phyloP scores from a whole-genome alignment of 2,113 vertebrate genomes.

The Sinocyclocheilus rhinocerous region DNA sequence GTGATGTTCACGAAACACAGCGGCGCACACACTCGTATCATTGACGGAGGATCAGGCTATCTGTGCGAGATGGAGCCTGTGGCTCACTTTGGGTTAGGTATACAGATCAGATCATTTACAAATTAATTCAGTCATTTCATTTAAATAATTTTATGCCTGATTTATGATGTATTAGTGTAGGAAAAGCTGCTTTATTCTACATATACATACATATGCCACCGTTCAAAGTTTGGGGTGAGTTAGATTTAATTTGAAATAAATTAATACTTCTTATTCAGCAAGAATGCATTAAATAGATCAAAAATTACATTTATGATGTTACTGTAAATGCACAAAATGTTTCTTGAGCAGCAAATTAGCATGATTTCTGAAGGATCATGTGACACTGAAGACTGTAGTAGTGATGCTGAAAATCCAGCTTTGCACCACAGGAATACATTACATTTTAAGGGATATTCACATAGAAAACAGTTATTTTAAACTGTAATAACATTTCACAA shows the following conservation, averaged over 20 bases:
- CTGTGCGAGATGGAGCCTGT: constrained; percentile 95
- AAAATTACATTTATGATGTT: too few relatives aligned
- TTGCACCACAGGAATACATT: neutral
- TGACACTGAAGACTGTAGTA: neutral
- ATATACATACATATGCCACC: neutral
- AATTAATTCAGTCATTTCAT: neutral
- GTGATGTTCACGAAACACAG: constrained; percentile 84
- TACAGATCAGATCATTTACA: neutral
- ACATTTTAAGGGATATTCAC: neutral
- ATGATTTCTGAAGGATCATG: neutral
- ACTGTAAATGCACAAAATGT: neutral
- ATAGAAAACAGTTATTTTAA: too few relatives aligned
- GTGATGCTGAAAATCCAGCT: neutral
- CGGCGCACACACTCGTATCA: constrained; percentile 85
- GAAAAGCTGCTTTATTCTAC: neutral
- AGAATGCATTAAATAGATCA: too few relatives aligned
- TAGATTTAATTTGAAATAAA: too few relatives aligned
- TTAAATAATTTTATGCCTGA: neutral
- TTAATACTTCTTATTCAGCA: too few relatives aligned
- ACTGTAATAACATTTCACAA: neutral
- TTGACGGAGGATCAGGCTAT: constrained; percentile 90
- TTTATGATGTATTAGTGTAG: neutral
- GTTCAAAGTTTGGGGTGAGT: too few relatives aligned
- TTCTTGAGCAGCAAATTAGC: neutral
- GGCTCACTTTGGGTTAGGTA: constrained; percentile 91